phyloP scores from a whole-genome alignment of 2,888 invertebrate genomes.

The Strigamia crassipes region DNA sequence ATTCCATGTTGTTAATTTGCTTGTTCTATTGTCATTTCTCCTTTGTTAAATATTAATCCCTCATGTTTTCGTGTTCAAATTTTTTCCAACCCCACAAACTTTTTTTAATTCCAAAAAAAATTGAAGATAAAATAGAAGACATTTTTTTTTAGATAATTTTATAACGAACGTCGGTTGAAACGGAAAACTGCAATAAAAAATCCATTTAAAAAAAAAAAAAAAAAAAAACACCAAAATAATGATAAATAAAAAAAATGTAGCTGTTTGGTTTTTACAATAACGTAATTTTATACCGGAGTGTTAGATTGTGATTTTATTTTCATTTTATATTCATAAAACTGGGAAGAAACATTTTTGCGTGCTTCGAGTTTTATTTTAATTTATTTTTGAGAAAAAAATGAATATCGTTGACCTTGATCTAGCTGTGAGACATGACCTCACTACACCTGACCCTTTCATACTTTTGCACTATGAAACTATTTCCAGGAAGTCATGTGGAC shows the following conservation, averaged over 20 bases:
- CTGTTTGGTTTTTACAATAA: not conserved
- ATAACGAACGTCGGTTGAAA: not conserved
- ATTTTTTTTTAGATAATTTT: not conserved
- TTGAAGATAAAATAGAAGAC: not conserved
- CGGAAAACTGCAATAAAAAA: not conserved
- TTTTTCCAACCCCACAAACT: not conserved
- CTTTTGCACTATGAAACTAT: conserved; percentile 40
- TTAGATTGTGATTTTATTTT: not conserved
- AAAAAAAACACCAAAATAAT: too few species aligned
- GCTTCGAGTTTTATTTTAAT: not conserved
- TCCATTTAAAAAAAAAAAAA: not conserved
- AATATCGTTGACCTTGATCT: conserved; percentile 36
- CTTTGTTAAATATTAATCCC: conserved; percentile 25
- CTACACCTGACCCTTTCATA: conserved; percentile 38
- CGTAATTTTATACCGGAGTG: conserved; percentile 14
- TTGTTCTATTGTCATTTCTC: conserved; percentile 5
- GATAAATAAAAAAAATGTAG: not conserved
- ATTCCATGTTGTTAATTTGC: conserved; percentile 12
- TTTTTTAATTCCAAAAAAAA: not conserved
- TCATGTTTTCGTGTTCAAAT: not conserved
- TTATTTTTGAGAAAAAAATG: not conserved
- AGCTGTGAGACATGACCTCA: conserved; percentile 17
- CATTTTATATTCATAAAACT: not conserved
- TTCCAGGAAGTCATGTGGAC: conserved; percentile 42
- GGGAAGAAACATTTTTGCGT: not conserved